Evolutionary conservation across 1,140 invertebrate species (phyloP).

Genomic region (Thalassaphorura encarpata): DNA sequence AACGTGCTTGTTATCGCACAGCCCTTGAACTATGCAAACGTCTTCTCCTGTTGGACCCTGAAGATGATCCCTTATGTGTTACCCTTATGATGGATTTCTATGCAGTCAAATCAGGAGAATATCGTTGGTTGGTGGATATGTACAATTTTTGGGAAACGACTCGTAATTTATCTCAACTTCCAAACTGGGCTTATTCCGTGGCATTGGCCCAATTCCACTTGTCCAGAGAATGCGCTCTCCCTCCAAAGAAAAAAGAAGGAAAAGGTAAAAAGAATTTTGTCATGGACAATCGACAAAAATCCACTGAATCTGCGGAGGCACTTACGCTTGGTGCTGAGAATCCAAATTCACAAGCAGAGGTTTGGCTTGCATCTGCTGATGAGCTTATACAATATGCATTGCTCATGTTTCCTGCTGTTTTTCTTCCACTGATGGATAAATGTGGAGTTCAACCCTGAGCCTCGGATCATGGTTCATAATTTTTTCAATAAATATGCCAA

Average conservation of each 20-base stretch:
- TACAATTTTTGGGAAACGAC: slow-evolving; percentile 52
- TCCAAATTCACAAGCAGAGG: too few species aligned
- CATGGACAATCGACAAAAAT: too few species aligned
- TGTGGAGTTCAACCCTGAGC: slow-evolving; percentile 61
- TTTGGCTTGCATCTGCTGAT: slow-evolving; percentile 42
- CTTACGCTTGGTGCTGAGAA: background rate
- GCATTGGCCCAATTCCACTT: slow-evolving; percentile 63
- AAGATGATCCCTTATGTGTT: slow-evolving; percentile 69
- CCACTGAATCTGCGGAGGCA: too few species aligned
- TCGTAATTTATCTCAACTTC: slow-evolving; percentile 65
- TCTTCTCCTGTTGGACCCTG: slow-evolving; percentile 66
- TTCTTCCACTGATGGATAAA: slow-evolving; percentile 63
- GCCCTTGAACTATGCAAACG: slow-evolving; percentile 70
- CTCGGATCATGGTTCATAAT: slow-evolving; percentile 47
- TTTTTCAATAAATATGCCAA: slow-evolving; percentile 27
- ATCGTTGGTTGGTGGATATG: slow-evolving; percentile 65
- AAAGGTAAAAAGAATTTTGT: background rate
- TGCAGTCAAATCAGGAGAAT: slow-evolving; percentile 68
- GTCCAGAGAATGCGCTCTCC: background rate
- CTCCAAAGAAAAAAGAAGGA: background rate
- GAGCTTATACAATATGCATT: slow-evolving; percentile 61
- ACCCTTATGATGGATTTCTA: slow-evolving; percentile 78
- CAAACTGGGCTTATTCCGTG: slow-evolving; percentile 78
- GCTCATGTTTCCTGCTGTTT: slow-evolving; percentile 69
- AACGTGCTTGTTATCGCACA: slow-evolving; percentile 67